phyloP scores from a whole-genome alignment of 2,797 vertebrate species.

The Gorsachius magnificus region DNA sequence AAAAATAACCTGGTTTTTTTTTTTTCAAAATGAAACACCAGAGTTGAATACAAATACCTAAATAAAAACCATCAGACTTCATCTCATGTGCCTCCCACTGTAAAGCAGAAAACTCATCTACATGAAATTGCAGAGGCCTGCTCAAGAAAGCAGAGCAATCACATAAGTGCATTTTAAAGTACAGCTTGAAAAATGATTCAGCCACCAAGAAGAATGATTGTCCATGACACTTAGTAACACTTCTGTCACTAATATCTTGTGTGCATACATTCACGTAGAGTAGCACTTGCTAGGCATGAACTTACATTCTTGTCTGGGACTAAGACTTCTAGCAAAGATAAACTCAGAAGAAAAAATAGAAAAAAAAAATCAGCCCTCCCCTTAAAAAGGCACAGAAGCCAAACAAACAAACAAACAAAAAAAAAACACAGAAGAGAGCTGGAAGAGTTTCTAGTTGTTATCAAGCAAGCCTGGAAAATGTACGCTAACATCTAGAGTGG shows the following conservation, averaged over 20 bases:
- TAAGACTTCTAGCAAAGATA: not conserved
- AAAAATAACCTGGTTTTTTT: not conserved
- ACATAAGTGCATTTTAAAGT: not conserved
- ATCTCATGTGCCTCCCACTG: not conserved
- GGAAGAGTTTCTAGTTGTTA: not conserved
- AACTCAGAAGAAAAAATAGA: not conserved
- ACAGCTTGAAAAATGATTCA: slow-evolving; percentile 16
- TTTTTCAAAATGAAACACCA: not conserved
- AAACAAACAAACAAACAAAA: not conserved
- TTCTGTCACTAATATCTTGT: not conserved
- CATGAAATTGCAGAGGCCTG: slow-evolving; percentile 39
- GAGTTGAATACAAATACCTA: slow-evolving; percentile 20
- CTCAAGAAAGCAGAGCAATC: slow-evolving; percentile 26
- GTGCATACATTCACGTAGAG: not conserved
- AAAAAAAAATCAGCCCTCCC: not conserved
- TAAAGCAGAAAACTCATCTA: slow-evolving; percentile 20
- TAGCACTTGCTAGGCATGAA: not conserved
- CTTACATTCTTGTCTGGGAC: not conserved
- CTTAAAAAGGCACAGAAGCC: not conserved
- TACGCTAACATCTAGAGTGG: not conserved
- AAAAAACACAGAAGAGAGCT: not conserved
- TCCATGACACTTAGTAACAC: not conserved
- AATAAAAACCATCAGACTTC: slow-evolving; percentile 32
- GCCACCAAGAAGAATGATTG: not conserved
- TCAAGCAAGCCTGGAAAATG: not conserved